A percentile compares a stretch with the other conserved stretches of the same genome.
These are phyloP conservation scores for Hemithea aestivaria DNA, from an alignment of 2,888 invertebrate species.

Conservation along the genomic window DNA sequence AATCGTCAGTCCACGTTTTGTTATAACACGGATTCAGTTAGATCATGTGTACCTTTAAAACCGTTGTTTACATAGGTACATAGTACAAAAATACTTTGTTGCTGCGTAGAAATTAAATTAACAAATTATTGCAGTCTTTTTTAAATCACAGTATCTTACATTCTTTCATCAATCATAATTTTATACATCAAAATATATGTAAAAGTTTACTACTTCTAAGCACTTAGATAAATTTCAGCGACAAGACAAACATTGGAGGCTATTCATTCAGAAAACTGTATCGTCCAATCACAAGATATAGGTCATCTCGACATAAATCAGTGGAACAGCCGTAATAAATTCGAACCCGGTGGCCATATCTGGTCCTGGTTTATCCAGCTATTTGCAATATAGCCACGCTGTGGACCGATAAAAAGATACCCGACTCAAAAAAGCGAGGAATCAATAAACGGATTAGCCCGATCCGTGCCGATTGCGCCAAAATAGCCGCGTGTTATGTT, in stretches of 20 bases:
- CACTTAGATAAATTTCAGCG: conserved; percentile 2
- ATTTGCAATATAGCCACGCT: conserved; percentile 16
- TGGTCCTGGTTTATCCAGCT: conserved; percentile 20
- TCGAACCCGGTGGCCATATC: conserved; percentile 19
- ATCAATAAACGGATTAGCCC: conserved; percentile 33
- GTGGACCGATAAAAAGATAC: conserved; percentile 28
- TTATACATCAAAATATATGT: no score
- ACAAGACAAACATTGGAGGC: neutral
- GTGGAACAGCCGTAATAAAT: conserved; percentile 19
- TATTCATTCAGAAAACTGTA: conserved; percentile 15
- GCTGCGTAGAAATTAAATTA: no score
- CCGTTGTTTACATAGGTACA: no score
- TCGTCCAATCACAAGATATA: conserved; percentile 20
- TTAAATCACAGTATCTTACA: no score
- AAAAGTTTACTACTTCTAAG: conserved; percentile 2
- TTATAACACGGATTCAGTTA: no score
- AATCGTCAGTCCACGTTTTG: no score
- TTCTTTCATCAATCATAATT: no score
- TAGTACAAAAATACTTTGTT: no score
- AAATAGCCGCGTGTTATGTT: conserved; percentile 3
- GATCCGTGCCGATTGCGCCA: conserved; percentile 12
- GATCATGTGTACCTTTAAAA: no score
- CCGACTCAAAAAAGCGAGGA: conserved; percentile 23
- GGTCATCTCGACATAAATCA: conserved; percentile 20
- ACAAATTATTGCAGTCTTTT: no score